phyloP scores from a whole-genome alignment of 2,888 invertebrate genomes.

The Dryobotodes eremita region DNA sequence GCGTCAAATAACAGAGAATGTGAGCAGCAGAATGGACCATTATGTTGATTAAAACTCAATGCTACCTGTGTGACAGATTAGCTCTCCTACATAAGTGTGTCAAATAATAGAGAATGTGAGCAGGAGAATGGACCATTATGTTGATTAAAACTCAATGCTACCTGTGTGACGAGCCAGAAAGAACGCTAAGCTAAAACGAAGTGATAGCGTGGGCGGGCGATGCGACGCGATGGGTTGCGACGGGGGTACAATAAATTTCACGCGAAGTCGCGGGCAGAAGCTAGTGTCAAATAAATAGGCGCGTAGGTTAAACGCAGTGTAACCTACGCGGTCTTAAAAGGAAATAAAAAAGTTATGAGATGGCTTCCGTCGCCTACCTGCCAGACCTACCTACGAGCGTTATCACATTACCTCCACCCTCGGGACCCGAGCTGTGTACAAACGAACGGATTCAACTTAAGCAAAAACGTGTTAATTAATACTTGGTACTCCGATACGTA shows the following conservation, averaged over 20 bases:
- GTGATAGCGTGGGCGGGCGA: no score
- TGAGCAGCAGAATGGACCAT: neutral
- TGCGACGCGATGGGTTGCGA: no score
- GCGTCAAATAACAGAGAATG: neutral
- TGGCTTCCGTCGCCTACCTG: slow-evolving; percentile 38
- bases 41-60: neutral
- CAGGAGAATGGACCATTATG: no score
- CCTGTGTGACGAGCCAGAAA: neutral
- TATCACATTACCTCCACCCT: slow-evolving; percentile 59
- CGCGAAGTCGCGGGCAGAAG: neutral
- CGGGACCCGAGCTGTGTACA: slow-evolving; percentile 9
- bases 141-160: neutral
- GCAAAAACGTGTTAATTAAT: slow-evolving; percentile 45
- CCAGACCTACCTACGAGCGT: slow-evolving; percentile 57
- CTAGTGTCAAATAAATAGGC: slow-evolving; percentile 15
- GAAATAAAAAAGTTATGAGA: slow-evolving; percentile 33
- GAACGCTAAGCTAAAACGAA: no score
- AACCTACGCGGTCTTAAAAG: slow-evolving; percentile 17
- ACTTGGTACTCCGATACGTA: neutral
- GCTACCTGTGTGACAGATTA: neutral
- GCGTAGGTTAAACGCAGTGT: slow-evolving; percentile 29
- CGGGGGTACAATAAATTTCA: no score
- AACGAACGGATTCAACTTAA: slow-evolving; percentile 26
- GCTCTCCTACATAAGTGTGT: neutral
- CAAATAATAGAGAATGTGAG: no score